Evolutionary conservation across 2,888 invertebrate genomes (phyloP).

Genomic region (Flexamia atlantica): DNA sequence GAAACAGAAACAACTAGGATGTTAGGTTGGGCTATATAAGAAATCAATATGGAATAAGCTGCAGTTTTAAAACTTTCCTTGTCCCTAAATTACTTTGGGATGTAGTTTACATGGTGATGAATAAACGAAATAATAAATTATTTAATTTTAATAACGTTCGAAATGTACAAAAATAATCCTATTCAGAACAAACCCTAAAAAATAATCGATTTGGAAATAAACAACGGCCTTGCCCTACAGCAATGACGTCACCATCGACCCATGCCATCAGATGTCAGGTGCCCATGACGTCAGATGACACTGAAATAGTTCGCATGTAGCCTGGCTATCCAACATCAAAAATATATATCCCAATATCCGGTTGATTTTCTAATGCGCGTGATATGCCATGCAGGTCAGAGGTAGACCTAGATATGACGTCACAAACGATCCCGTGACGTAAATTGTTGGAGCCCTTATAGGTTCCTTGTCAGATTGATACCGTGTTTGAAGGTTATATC

Average conservation of each 20-base stretch:
- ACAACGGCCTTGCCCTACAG: background rate
- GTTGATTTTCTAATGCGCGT: background rate
- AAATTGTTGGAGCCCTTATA: background rate
- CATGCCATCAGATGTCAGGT: too few relatives aligned
- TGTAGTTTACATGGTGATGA: too few relatives aligned
- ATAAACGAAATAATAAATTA: too few relatives aligned
- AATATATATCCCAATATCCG: background rate
- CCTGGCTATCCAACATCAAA: background rate
- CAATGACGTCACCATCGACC: background rate
- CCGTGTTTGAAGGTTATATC: background rate
- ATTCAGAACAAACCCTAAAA: background rate
- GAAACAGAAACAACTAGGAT: too few relatives aligned
- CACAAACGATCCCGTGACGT: background rate
- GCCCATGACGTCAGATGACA: background rate
- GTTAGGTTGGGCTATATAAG: too few relatives aligned
- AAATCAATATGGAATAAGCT: too few relatives aligned
- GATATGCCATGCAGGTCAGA: background rate
- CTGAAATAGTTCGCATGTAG: conserved; percentile 4
- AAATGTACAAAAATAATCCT: too few relatives aligned
- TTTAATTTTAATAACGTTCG: too few relatives aligned
- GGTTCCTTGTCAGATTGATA: background rate
- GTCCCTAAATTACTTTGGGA: too few relatives aligned
- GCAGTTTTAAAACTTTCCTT: too few relatives aligned
- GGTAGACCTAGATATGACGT: background rate
- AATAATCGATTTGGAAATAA: background rate